Evolutionary conservation across 2,888 invertebrate genomes (phyloP), one percentile per base, ranked within the genome.

Genomic region (Ametastegia equiseti): DNA sequence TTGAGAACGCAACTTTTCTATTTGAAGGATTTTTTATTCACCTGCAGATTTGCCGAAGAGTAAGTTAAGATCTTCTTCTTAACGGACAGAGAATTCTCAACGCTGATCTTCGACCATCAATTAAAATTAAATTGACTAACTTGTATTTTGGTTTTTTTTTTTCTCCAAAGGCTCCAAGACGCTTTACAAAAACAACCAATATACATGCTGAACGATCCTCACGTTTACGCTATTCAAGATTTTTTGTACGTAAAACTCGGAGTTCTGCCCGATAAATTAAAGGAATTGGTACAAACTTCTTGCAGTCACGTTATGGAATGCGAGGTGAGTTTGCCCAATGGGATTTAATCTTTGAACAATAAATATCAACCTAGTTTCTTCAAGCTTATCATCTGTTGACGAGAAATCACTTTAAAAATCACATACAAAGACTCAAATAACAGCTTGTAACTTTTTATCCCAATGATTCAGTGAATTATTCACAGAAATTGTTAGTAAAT

Each of bases 151-250:
- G 54, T 30, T 81, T 81, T 81, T 69, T 82, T 84, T 80, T 90
- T 92, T 83, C 86, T n/a, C n/a, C n/a, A n/a, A n/a, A 95, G 95
- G 77, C 90, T 95, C 84, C 93, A 94, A 87, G 92, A 93, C 82
- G 92, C 93, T 82, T 92, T 96, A 75, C 92, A 93, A 80, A 93
- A 93, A 81, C 93, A 95, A 88, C 93, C 94, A 19, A 89, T 92
- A 69, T 94, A 96, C 88, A 93, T 95, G 85, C 91, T 94, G 57
- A 92, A 92, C 19, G 95, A 96, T 87, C 93, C 94, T 0, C 95
- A 96, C 86, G 91, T 94, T 80, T 97, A 96, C 92, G 96, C 96
- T 1, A 92, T 97, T 89, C 93, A 94, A 85, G 96, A 97, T 92
- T 93, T 97, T 86, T 92, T 94, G 57, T 93, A 94, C 88, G 93